Conservation (phyloP, 2,888 invertebrate species). For the Boloria euphrosyne region DNA sequence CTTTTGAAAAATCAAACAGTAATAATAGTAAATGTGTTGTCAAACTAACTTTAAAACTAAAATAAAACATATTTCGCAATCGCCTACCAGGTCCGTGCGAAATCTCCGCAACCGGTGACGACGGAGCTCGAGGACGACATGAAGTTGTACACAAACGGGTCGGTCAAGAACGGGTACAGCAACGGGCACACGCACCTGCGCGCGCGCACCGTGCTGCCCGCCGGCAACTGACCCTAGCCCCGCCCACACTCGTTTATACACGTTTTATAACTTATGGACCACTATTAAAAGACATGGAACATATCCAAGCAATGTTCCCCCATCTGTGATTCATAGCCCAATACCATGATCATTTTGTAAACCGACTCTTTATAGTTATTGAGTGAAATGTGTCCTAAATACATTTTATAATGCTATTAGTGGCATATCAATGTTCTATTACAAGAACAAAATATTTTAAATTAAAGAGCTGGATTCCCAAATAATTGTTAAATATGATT, state of each 20-base stretch:
- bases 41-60: no score
- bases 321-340: constrained; percentile 18
- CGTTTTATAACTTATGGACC: constrained; percentile 8
- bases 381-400: background rate
- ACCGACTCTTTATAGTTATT: background rate
- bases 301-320: constrained; percentile 10
- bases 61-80: background rate
- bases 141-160: constrained; percentile 63
- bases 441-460: no score
- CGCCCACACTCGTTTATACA: background rate
- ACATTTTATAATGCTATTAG: no score
- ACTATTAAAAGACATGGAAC: constrained; percentile 17
- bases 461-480: no score
- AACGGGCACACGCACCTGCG: constrained; percentile 62
- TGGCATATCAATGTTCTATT: no score
- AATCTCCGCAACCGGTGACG: constrained; percentile 53
- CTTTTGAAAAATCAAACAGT: no score
- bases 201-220: constrained; percentile 69
- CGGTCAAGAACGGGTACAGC: constrained; percentile 66
- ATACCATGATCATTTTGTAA: constrained; percentile 13
- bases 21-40: no score
- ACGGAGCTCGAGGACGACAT: constrained; percentile 51
- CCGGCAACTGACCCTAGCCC: constrained; percentile 67
- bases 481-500: no score
- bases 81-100: constrained; percentile 55